phyloP scores from a whole-genome alignment of 2,888 invertebrate genomes.

The Pegoplata infirma region DNA sequence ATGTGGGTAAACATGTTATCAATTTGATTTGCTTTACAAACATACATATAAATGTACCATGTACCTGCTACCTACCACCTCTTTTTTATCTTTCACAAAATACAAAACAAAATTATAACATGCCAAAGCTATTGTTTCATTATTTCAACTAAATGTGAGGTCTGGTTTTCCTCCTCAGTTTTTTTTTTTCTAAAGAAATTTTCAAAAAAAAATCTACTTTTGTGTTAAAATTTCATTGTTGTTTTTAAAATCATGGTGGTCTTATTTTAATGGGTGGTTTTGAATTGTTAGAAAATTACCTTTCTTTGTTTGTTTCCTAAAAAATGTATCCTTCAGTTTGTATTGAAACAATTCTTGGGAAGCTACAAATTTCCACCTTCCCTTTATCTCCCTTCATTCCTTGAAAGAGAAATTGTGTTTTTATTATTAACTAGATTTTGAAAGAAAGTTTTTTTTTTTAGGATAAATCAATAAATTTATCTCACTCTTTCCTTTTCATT shows the following conservation, averaged over 20 bases:
- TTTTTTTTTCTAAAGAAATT: not conserved
- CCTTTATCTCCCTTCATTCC: no score
- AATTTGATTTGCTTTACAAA: conserved; percentile 8
- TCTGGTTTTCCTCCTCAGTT: not conserved
- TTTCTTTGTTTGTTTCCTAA: no score
- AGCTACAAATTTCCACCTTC: no score
- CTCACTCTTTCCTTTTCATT: no score
- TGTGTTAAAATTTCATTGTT: not conserved
- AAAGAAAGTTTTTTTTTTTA: no score
- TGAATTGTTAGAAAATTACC: not conserved
- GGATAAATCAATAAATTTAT: no score
- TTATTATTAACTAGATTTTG: no score
- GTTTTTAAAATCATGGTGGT: not conserved
- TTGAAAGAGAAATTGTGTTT: no score
- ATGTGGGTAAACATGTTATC: conserved; percentile 36
- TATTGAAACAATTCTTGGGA: no score
- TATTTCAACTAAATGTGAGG: conserved; percentile 3
- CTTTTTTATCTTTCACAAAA: not conserved
- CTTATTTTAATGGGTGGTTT: not conserved
- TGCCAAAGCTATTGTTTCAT: conserved; percentile 2
- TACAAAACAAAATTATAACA: not conserved
- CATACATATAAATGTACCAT: not conserved
- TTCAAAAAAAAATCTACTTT: not conserved
- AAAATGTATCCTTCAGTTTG: not conserved
- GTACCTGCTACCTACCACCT: not conserved